Evolutionary conservation across 2,797 vertebrate genomes (phyloP).

Genomic region (Spinus olivaceus): DNA sequence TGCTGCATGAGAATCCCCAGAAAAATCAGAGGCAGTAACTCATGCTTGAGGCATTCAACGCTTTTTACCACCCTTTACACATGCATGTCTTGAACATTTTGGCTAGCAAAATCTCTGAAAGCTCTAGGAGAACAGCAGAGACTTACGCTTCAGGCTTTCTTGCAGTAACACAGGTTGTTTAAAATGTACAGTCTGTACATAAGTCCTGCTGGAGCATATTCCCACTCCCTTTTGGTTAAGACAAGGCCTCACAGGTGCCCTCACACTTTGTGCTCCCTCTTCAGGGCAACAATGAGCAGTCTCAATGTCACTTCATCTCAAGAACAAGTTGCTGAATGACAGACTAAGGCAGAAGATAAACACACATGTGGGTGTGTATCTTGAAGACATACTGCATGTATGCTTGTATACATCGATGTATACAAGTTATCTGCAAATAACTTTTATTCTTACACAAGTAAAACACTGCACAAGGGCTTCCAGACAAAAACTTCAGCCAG

Average conservation of each 20-base stretch:
- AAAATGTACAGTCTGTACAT: neutral
- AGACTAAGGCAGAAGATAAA: neutral
- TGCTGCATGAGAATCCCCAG: neutral
- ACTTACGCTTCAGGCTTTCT: neutral
- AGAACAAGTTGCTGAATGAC: neutral
- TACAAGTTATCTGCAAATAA: neutral
- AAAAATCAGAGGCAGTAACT: neutral
- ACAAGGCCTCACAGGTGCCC: neutral
- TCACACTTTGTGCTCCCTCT: neutral
- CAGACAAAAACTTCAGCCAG: neutral
- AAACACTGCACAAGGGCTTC: neutral
- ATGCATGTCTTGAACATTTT: neutral
- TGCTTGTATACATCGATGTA: accelerated
- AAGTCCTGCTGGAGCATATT: neutral
- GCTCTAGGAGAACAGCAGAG: neutral
- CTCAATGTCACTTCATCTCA: neutral
- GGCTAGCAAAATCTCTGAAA: neutral
- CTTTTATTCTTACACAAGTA: neutral
- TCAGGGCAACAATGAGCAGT: neutral
- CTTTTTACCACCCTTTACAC: neutral
- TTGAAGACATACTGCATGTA: neutral
- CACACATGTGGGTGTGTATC: neutral
- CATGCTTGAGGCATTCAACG: neutral
- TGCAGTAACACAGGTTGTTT: neutral
- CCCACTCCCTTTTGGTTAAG: neutral